Conservation (phyloP, 64 coral and sea anemone genomes). For the Dendrophyllia cribrosa region DNA sequence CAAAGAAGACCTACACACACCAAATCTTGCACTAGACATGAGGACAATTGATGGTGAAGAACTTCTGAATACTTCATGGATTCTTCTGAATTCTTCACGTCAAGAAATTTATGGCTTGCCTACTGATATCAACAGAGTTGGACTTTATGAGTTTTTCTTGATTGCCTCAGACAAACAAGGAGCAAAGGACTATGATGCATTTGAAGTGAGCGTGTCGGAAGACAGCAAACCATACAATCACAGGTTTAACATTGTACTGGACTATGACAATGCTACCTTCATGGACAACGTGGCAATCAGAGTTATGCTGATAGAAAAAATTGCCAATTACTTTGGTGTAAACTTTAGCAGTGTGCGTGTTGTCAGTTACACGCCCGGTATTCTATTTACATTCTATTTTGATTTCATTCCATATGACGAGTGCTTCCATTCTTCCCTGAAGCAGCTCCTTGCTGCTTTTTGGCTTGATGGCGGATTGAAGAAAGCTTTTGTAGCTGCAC, state of each 20-base stretch:
- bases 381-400: constrained; percentile 78
- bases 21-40: constrained; percentile 65
- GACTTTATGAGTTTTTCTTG: constrained; percentile 75
- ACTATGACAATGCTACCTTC: constrained; percentile 78
- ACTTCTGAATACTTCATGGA: constrained; percentile 84
- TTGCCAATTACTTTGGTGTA: constrained; percentile 77
- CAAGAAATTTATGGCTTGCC: constrained; percentile 91
- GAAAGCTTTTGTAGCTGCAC: constrained; percentile 51
- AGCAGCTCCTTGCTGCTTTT: constrained; percentile 42
- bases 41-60: constrained; percentile 24
- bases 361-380: constrained; percentile 58
- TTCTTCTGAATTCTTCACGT: constrained; percentile 80
- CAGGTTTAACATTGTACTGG: constrained; percentile 76
- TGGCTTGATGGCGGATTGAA: constrained; percentile 45
- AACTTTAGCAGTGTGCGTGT: constrained; percentile 86
- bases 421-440: constrained; percentile 29
- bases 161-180: constrained; percentile 69
- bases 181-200: constrained; percentile 66
- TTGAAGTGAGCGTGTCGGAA: constrained; percentile 65
- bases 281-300: constrained; percentile 71
- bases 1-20: constrained; percentile 75
- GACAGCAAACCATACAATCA: constrained; percentile 73
- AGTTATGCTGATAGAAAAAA: constrained; percentile 70
- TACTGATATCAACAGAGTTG: constrained; percentile 32
- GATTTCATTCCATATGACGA: constrained; percentile 73